Conservation (phyloP, 30 jellyfish, hydroid and myxozoan species). For the Morbakka virulenta region DNA sequence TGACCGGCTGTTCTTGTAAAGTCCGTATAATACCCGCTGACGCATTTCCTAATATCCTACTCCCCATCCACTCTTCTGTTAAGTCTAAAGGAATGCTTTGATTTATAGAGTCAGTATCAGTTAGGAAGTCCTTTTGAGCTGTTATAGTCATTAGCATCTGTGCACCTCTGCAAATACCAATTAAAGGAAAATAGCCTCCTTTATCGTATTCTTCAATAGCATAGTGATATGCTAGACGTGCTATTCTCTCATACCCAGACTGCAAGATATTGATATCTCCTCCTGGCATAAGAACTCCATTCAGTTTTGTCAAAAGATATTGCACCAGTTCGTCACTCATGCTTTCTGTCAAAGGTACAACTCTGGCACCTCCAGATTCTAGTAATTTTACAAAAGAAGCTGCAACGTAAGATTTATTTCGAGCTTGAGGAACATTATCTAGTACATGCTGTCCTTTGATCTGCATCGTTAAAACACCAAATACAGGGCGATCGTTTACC, state of each 20-base stretch:
- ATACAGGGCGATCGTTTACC: slow-evolving; percentile 68
- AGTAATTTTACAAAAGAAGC: slow-evolving; percentile 68
- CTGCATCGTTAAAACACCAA: slow-evolving; percentile 67
- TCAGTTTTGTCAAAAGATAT: slow-evolving; percentile 43
- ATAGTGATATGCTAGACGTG: slow-evolving; percentile 47
- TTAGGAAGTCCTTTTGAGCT: slow-evolving; percentile 58
- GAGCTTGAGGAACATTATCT: slow-evolving; percentile 61
- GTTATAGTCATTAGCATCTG: slow-evolving; percentile 70
- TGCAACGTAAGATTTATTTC: slow-evolving; percentile 60
- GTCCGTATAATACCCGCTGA: slow-evolving; percentile 61
- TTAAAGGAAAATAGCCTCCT: slow-evolving; percentile 66
- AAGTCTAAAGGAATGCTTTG: slow-evolving; percentile 64
- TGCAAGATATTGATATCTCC: slow-evolving; percentile 79
- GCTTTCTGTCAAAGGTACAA: slow-evolving; percentile 70
- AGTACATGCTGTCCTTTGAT: slow-evolving; percentile 56
- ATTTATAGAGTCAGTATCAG: slow-evolving; percentile 56
- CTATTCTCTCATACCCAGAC: slow-evolving; percentile 74
- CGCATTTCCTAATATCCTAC: slow-evolving; percentile 83
- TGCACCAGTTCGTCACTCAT: slow-evolving; percentile 39
- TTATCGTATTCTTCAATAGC: slow-evolving; percentile 60
- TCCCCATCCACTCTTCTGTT: slow-evolving; percentile 52
- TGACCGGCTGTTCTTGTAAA: slow-evolving; percentile 62
- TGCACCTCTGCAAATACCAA: slow-evolving; percentile 90
- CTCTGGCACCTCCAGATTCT: slow-evolving; percentile 87
- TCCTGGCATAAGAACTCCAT: slow-evolving; percentile 81